Conservation (phyloP, 1,140 invertebrate genomes). For the Scylla paramamosain region DNA sequence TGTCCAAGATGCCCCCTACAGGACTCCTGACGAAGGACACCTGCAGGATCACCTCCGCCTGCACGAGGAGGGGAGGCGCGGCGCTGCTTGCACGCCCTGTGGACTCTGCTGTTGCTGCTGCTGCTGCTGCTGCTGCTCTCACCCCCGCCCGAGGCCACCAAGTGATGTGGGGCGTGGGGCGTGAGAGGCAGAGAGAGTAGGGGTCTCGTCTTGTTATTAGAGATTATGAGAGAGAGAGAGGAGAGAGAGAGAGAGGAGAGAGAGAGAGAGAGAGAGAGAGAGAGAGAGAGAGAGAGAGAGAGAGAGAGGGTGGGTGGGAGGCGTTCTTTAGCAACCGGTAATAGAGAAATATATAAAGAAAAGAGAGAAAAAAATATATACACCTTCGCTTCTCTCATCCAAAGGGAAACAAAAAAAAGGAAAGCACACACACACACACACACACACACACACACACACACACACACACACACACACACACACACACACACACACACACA, state of each 20-base stretch:
- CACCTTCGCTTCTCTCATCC: not conserved
- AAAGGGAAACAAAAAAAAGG: too few relatives aligned
- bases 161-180: not conserved
- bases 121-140: too few relatives aligned
- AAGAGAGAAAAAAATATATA: not conserved
- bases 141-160: not conserved
- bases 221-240: not conserved
- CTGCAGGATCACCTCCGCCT: conserved; percentile 99
- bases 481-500: too few relatives aligned
- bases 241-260: too few relatives aligned
- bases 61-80: conserved; percentile 91
- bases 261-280: not conserved
- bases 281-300: not conserved
- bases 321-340: too few relatives aligned
- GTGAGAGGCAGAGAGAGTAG: not conserved
- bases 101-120: too few relatives aligned
- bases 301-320: not conserved
- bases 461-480: too few relatives aligned
- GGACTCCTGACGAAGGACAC: conserved; percentile 89
- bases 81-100: not conserved
- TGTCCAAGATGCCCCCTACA: conserved; percentile 97
- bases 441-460: too few relatives aligned
- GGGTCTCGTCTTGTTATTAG: not conserved
- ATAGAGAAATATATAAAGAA: not conserved
- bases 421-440: too few relatives aligned